Conservation (phyloP, 2,888 invertebrate species). For the Sicus ferrugineus region DNA sequence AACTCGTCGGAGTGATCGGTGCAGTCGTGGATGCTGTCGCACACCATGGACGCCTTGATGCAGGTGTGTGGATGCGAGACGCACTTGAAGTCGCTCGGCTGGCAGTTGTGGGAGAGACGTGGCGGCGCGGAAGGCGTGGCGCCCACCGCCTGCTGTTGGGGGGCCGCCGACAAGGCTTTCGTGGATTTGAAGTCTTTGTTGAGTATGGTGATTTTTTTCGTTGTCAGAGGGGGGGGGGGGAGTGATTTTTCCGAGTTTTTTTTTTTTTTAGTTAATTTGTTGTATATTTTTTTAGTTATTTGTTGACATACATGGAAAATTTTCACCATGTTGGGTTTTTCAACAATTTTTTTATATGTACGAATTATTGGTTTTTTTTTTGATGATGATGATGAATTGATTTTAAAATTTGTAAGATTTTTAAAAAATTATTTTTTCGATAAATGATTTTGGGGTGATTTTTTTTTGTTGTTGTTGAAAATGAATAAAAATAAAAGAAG, state of each 20-base stretch:
- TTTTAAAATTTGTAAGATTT: constrained; percentile 15
- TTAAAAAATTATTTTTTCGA: not conserved
- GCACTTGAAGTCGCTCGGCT: constrained; percentile 61
- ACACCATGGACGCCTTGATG: constrained; percentile 62
- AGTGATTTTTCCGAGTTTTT: constrained; percentile 26
- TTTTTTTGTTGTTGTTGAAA: not conserved
- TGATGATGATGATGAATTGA: no score
- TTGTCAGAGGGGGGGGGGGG: constrained; percentile 11
- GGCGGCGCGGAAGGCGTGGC: constrained; percentile 38
- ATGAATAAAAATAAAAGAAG: constrained; percentile 31
- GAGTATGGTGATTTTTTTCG: not conserved
- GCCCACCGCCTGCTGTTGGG: constrained; percentile 13
- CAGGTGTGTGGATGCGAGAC: constrained; percentile 63
- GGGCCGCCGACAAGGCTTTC: constrained; percentile 42
- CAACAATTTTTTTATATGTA: not conserved
- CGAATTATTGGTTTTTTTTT: no score
- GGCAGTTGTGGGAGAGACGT: constrained; percentile 52
- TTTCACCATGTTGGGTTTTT: not conserved
- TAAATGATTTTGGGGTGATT: constrained; percentile 3
- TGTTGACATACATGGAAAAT: not conserved
- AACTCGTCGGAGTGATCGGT: constrained; percentile 72
- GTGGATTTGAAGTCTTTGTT: constrained; percentile 54
- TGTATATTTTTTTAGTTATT: not conserved
- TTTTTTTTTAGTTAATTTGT: no score
- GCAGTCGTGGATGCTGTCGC: constrained; percentile 69